These are phyloP conservation scores for Pollenia amentaria DNA, from an alignment of 2,888 invertebrate genomes.

Conservation along the genomic window DNA sequence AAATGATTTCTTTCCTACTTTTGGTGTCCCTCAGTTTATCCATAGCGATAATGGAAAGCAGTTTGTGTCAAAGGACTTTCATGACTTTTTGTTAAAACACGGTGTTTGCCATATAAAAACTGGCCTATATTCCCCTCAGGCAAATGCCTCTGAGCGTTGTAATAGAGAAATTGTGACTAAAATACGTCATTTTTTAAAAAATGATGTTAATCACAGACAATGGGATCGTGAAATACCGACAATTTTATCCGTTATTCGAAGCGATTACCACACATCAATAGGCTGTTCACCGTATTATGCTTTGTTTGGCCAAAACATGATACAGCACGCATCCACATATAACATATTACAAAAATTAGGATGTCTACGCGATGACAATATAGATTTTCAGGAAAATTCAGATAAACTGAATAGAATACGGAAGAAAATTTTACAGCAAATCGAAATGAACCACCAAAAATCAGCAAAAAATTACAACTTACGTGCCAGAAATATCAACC, in stretches of 20 bases:
- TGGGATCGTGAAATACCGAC: conserved; percentile 49
- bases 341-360: conserved; percentile 6
- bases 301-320: conserved; percentile 55
- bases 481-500: not conserved
- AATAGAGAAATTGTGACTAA: conserved; percentile 52
- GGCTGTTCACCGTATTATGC: conserved; percentile 56
- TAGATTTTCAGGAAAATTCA: not conserved
- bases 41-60: conserved; percentile 18
- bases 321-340: conserved; percentile 32
- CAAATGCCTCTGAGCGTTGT: conserved; percentile 48
- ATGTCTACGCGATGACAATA: not conserved
- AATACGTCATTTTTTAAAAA: conserved; percentile 37
- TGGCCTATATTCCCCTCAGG: conserved; percentile 56
- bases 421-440: not conserved
- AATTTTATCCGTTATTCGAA: conserved; percentile 32
- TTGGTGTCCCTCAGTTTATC: conserved; percentile 19
- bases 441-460: not conserved
- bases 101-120: not conserved
- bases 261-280: conserved; percentile 55
- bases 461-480: not conserved
- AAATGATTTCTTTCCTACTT: conserved; percentile 5
- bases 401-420: not conserved
- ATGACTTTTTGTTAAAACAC: not conserved
- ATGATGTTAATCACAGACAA: conserved; percentile 27
- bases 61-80: conserved; percentile 5